Conservation (phyloP, 2,113 vertebrate species). For the Pongo pygmaeus region DNA sequence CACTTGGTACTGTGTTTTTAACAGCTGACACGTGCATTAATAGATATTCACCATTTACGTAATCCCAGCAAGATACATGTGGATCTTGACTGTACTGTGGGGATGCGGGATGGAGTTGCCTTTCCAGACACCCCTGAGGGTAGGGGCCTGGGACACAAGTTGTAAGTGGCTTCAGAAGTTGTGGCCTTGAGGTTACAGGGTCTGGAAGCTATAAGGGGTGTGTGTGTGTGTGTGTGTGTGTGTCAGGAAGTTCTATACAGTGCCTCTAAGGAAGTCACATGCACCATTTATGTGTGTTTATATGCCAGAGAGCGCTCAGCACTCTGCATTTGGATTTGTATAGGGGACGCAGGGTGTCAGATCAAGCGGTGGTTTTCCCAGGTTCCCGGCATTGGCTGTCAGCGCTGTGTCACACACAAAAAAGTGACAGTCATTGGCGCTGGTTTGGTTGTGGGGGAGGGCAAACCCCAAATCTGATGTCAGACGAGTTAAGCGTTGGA, state of each 20-base stretch:
- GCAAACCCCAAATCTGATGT: background rate
- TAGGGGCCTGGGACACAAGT: background rate
- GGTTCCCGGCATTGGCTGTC: background rate
- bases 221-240: background rate
- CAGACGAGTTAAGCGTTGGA: background rate
- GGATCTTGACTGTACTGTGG: background rate
- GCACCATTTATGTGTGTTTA: slow-evolving; percentile 38
- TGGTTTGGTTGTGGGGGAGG: background rate
- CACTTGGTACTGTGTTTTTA: background rate
- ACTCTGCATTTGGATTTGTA: background rate
- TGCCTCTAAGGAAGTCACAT: slow-evolving; percentile 60
- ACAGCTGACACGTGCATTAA: slow-evolving; percentile 27
- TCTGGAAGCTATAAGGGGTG: background rate
- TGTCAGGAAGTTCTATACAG: slow-evolving; percentile 52
- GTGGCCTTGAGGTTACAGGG: background rate
- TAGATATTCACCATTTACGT: background rate
- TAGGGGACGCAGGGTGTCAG: background rate
- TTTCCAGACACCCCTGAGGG: background rate
- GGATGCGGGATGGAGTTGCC: background rate
- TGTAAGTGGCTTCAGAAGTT: background rate
- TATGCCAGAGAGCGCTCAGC: background rate
- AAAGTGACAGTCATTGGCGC: background rate
- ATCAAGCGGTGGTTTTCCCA: background rate
- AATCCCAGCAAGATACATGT: background rate
- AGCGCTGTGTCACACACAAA: background rate